Evolutionary conservation across 1,140 invertebrate species (phyloP).

Genomic region (Neodiprion lecontei): DNA sequence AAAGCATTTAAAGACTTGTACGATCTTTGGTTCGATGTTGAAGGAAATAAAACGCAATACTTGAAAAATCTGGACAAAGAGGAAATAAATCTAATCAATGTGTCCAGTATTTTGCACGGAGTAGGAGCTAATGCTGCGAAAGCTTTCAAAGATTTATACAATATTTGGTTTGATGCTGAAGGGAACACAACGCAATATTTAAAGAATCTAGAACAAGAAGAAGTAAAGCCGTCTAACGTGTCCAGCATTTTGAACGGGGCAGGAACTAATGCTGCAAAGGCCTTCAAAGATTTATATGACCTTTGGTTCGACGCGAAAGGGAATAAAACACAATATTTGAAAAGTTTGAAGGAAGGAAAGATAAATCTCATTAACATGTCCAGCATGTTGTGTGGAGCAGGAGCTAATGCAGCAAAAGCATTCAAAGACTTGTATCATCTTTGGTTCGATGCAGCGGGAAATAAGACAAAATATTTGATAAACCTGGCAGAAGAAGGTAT

Average conservation of each 20-base stretch:
- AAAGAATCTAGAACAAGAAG: slow-evolving; percentile 29
- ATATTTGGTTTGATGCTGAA: slow-evolving; percentile 38
- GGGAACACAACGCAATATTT: slow-evolving; percentile 35
- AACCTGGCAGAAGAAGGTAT: slow-evolving; percentile 29
- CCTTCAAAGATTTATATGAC: slow-evolving; percentile 33
- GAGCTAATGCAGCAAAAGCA: slow-evolving; percentile 30
- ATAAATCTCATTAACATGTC: slow-evolving; percentile 34
- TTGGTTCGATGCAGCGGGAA: slow-evolving; percentile 34
- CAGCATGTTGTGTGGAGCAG: slow-evolving; percentile 34
- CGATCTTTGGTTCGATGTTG: slow-evolving; percentile 35
- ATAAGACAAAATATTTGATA: slow-evolving; percentile 34
- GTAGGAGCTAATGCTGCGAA: slow-evolving; percentile 23
- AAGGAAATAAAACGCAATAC: slow-evolving; percentile 36
- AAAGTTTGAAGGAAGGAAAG: slow-evolving; percentile 29
- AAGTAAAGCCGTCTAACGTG: slow-evolving; percentile 30
- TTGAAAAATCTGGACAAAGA: slow-evolving; percentile 31
- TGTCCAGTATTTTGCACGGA: slow-evolving; percentile 36
- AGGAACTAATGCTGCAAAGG: slow-evolving; percentile 29
- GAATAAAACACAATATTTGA: slow-evolving; percentile 38
- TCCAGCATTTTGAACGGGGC: slow-evolving; percentile 30
- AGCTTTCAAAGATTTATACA: slow-evolving; percentile 34
- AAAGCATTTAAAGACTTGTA: slow-evolving; percentile 32
- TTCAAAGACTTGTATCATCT: slow-evolving; percentile 35
- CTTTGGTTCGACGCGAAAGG: slow-evolving; percentile 35
- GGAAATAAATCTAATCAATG: slow-evolving; percentile 29